These are phyloP conservation scores for Drosophila kambysellisi DNA, from an alignment of 2,888 invertebrate genomes.

Conservation along the genomic window DNA sequence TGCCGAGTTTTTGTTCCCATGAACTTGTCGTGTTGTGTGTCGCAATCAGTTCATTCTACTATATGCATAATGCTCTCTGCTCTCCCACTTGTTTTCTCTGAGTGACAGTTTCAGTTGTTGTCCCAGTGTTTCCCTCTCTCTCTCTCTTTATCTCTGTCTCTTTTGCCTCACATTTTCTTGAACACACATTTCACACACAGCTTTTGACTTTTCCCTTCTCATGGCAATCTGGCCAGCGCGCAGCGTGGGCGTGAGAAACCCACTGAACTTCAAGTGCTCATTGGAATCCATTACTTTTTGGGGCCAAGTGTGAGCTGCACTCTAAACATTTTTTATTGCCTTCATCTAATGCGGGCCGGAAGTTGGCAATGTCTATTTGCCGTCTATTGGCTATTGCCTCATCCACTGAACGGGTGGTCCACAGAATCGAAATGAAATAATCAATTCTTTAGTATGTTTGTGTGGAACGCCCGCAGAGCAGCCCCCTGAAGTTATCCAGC, in stretches of 20 bases:
- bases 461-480: slow-evolving; percentile 48
- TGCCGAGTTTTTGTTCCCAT: slow-evolving; percentile 67
- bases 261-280: slow-evolving; percentile 72
- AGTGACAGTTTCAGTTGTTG: slow-evolving; percentile 39
- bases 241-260: slow-evolving; percentile 76
- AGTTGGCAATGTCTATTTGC: slow-evolving; percentile 50
- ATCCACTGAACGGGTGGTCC: slow-evolving; percentile 43
- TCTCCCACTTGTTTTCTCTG: slow-evolving; percentile 8
- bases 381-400: neutral
- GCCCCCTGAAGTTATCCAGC: slow-evolving; percentile 49
- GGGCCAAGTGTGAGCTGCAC: slow-evolving; percentile 30
- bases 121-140: neutral
- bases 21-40: slow-evolving; percentile 60
- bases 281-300: slow-evolving; percentile 35
- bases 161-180: slow-evolving; percentile 39
- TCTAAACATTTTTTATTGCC: slow-evolving; percentile 29
- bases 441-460: slow-evolving; percentile 25
- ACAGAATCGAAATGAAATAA: slow-evolving; percentile 32
- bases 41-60: slow-evolving; percentile 59
- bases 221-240: slow-evolving; percentile 42
- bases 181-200: slow-evolving; percentile 66
- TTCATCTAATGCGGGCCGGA: slow-evolving; percentile 64
- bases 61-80: slow-evolving; percentile 51
- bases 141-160: neutral
- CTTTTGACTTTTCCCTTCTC: slow-evolving; percentile 69